Conservation (phyloP, 2,797 vertebrate genomes). For the Cyprinodon diabolis region DNA sequence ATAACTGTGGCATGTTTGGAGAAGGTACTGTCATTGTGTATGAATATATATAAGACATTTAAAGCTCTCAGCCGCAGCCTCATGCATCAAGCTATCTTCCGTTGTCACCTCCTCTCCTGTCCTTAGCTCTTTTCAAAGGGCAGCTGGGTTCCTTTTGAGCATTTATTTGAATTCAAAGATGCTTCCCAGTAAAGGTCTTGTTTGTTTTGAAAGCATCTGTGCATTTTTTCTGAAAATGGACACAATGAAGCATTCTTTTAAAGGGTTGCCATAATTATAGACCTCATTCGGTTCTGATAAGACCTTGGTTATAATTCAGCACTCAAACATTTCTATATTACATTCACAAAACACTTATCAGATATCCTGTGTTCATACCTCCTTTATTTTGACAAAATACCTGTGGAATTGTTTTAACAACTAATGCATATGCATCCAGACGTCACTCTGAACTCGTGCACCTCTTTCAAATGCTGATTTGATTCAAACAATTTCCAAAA, state of each 20-base stretch:
- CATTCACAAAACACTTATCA: not conserved
- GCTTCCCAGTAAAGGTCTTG: constrained; percentile 35
- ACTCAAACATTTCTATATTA: constrained; percentile 1
- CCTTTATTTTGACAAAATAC: constrained; percentile 21
- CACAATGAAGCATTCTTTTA: not conserved
- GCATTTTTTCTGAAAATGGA: constrained; percentile 7
- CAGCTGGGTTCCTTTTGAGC: constrained; percentile 35
- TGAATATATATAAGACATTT: constrained; percentile 75
- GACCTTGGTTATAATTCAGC: not conserved
- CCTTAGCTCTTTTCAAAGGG: constrained; percentile 58
- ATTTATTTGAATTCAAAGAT: constrained; percentile 45
- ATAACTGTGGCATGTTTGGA: constrained; percentile 56
- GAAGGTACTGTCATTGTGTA: constrained; percentile 48
- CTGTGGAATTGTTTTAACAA: not conserved
- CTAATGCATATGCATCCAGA: not conserved
- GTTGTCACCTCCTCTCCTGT: constrained; percentile 50
- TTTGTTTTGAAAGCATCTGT: constrained; percentile 23
- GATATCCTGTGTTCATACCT: not conserved
- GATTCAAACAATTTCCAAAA: constrained; percentile 32
- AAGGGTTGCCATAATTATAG: not conserved
- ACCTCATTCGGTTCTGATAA: constrained; percentile 8
- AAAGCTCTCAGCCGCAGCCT: constrained; percentile 52
- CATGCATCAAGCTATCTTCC: constrained; percentile 67
- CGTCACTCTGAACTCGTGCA: constrained; percentile 17
- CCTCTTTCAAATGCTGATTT: constrained; percentile 43